Evolutionary conservation across 2,888 invertebrate species (phyloP).

Genomic region (Acleris cristana): DNA sequence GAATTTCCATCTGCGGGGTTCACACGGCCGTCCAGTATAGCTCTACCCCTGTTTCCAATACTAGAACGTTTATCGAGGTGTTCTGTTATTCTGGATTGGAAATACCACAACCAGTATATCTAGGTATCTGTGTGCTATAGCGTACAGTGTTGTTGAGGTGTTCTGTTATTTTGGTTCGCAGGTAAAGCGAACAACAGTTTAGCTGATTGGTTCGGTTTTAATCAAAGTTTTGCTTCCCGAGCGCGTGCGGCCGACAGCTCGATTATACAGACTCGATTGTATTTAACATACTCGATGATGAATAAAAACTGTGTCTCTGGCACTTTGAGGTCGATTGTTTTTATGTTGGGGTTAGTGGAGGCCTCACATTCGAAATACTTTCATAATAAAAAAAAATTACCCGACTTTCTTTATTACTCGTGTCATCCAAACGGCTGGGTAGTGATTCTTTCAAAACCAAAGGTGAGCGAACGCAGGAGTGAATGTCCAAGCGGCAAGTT

Average conservation of each 20-base stretch:
- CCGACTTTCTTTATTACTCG: no score
- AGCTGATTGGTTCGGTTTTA: constrained; percentile 55
- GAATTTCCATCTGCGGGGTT: constrained; percentile 32
- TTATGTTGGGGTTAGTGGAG: background rate
- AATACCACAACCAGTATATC: constrained; percentile 37
- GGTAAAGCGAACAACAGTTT: constrained; percentile 42
- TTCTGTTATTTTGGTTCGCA: constrained; percentile 36
- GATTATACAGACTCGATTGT: constrained; percentile 53
- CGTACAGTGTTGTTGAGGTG: background rate
- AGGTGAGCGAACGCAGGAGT: no score
- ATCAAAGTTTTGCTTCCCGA: constrained; percentile 55
- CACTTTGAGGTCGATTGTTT: constrained; percentile 37
- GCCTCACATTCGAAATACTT: no score
- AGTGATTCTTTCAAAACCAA: no score
- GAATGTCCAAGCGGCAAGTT: no score
- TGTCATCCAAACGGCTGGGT: no score
- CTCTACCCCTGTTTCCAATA: background rate
- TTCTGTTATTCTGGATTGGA: constrained; percentile 35
- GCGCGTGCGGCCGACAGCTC: constrained; percentile 55
- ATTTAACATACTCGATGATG: constrained; percentile 56
- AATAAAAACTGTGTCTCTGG: constrained; percentile 50
- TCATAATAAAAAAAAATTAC: no score
- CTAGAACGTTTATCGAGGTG: background rate
- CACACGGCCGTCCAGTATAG: constrained; percentile 25
- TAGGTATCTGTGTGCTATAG: background rate